Evolutionary conservation across 2,113 vertebrate genomes (phyloP).

Genomic region (Chaetura pelagica): DNA sequence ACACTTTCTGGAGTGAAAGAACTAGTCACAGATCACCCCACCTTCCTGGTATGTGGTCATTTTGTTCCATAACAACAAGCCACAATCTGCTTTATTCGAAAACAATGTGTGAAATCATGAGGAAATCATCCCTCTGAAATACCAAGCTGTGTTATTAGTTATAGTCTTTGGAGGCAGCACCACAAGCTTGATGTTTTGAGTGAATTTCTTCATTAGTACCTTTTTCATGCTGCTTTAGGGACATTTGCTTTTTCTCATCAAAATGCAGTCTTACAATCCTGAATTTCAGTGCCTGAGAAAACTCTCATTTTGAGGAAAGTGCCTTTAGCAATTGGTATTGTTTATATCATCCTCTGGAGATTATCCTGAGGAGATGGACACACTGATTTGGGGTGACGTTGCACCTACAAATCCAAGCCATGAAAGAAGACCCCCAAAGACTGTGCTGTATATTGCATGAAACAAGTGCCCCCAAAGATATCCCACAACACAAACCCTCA

Average conservation of each 20-base stretch:
- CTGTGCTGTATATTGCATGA: rapidly evolving
- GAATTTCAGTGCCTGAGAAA: not conserved
- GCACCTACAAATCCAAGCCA: not conserved
- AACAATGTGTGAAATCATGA: conserved; percentile 13
- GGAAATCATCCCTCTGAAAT: not conserved
- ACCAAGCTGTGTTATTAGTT: not conserved
- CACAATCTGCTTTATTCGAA: not conserved
- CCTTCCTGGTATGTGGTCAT: not conserved
- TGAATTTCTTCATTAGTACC: not conserved
- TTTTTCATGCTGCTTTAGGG: not conserved
- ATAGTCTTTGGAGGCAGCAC: not conserved
- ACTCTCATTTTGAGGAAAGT: not conserved
- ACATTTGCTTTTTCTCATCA: not conserved
- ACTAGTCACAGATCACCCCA: not conserved
- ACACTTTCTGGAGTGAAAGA: not conserved
- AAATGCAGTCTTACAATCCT: rapidly evolving
- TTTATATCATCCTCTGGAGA: not conserved
- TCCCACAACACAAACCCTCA: not conserved
- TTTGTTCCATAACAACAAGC: not conserved
- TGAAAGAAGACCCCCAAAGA: not conserved
- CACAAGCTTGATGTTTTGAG: not conserved
- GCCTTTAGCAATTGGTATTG: rapidly evolving
- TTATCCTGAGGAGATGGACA: not conserved
- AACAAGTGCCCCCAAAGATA: not conserved
- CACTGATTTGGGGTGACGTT: not conserved